These are phyloP conservation scores for Enteromius radiatus DNA, from an alignment of 2,797 vertebrate species.

Conservation along the genomic window DNA sequence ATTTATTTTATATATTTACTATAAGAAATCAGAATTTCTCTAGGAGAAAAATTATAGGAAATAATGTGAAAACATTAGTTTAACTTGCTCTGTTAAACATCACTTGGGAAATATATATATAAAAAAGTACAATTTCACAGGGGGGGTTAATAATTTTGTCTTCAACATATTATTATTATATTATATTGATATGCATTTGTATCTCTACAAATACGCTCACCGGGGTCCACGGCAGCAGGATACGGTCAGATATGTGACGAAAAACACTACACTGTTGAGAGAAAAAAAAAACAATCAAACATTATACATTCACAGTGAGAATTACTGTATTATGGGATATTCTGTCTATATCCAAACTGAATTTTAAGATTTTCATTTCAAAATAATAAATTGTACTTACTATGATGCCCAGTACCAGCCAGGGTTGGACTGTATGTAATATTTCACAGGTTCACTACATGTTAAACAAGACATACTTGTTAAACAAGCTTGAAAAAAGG, in stretches of 20 bases:
- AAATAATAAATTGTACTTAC: conserved; percentile 78
- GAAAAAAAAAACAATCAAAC: conserved; percentile 44
- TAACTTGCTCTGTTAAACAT: no score
- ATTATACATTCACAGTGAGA: neutral
- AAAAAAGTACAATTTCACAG: no score
- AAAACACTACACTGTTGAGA: conserved; percentile 85
- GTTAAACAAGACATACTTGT: conserved; percentile 10
- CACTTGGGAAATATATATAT: no score
- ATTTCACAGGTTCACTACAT: conserved; percentile 86
- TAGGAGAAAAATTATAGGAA: no score
- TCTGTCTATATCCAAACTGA: neutral
- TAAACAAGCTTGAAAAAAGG: neutral
- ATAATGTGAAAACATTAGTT: no score
- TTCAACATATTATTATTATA: no score
- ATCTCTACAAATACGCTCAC: conserved; percentile 66
- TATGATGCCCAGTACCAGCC: conserved; percentile 97
- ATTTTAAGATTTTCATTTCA: neutral
- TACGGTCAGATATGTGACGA: conserved; percentile 88
- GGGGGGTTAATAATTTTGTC: no score
- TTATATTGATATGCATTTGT: neutral
- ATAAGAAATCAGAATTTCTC: no score
- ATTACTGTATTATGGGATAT: neutral
- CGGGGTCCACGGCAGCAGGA: conserved; percentile 89
- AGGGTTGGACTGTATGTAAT: conserved; percentile 87
- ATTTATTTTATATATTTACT: no score